Evolutionary conservation across 2,888 invertebrate species (phyloP).

Genomic region (Spilarctia lutea): DNA sequence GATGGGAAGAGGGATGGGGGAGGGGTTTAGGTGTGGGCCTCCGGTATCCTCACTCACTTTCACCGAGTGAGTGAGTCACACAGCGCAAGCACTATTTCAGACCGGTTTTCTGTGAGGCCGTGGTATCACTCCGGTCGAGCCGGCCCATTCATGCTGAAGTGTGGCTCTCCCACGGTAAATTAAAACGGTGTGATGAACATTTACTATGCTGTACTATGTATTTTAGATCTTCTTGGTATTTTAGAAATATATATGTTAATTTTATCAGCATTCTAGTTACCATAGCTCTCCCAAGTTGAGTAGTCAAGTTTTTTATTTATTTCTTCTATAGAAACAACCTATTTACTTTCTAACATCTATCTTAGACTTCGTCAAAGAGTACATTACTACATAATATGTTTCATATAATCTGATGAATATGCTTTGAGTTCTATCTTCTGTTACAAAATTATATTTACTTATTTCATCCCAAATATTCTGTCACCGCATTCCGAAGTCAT

Average conservation of each 20-base stretch:
- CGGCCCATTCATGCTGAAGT: no score
- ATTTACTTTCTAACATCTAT: not conserved
- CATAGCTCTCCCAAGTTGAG: not conserved
- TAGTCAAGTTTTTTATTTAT: not conserved
- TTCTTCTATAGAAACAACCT: not conserved
- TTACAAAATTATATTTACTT: not conserved
- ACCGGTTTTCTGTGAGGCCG: no score
- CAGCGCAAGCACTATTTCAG: no score
- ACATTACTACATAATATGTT: not conserved
- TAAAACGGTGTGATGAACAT: no score
- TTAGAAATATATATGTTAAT: not conserved
- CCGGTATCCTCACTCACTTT: no score
- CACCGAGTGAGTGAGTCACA: no score
- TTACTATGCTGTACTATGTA: no score
- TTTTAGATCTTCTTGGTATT: no score
- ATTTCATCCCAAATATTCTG: constrained; percentile 2
- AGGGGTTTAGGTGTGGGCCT: no score
- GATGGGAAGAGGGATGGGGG: no score
- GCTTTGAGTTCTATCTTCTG: not conserved
- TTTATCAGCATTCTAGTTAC: not conserved
- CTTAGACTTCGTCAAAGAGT: not conserved
- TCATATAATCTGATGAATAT: not conserved
- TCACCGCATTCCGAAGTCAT: constrained; percentile 10
- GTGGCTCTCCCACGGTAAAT: no score
- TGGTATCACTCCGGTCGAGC: no score